Evolutionary conservation across 2,113 vertebrate genomes (phyloP).

Genomic region (Heteronetta atricapilla): DNA sequence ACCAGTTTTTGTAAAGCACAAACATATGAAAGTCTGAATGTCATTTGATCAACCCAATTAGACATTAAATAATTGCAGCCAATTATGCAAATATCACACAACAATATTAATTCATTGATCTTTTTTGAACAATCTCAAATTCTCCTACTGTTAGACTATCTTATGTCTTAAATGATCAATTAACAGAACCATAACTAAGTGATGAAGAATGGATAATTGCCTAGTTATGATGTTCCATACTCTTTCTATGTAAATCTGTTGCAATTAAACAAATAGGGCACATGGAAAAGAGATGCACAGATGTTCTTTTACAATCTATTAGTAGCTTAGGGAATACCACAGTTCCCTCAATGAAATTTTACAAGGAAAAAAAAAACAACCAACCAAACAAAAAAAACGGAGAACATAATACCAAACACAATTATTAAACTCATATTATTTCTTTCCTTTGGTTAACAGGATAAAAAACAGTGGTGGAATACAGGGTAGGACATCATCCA

Average conservation of each 20-base stretch:
- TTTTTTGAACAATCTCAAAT: constrained; percentile 74
- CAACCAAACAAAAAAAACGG: not conserved
- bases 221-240: constrained; percentile 71
- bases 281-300: constrained; percentile 72
- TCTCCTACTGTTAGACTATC: constrained; percentile 74
- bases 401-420: not conserved
- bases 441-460: not conserved
- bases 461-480: not conserved
- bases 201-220: constrained; percentile 78
- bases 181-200: constrained; percentile 74
- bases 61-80: constrained; percentile 80
- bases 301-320: constrained; percentile 74
- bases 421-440: constrained; percentile 31
- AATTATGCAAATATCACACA: constrained; percentile 80
- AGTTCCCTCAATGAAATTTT: constrained; percentile 20
- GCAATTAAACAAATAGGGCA: constrained; percentile 77
- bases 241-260: constrained; percentile 71
- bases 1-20: constrained; percentile 69
- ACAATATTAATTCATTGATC: constrained; percentile 82
- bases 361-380: not conserved
- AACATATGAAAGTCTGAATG: constrained; percentile 72
- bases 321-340: constrained; percentile 61
- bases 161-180: constrained; percentile 76
- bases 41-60: constrained; percentile 79
- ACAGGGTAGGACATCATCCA: not conserved